Conservation (phyloP, 2,797 vertebrate species). For the Apodemus agrarius region DNA sequence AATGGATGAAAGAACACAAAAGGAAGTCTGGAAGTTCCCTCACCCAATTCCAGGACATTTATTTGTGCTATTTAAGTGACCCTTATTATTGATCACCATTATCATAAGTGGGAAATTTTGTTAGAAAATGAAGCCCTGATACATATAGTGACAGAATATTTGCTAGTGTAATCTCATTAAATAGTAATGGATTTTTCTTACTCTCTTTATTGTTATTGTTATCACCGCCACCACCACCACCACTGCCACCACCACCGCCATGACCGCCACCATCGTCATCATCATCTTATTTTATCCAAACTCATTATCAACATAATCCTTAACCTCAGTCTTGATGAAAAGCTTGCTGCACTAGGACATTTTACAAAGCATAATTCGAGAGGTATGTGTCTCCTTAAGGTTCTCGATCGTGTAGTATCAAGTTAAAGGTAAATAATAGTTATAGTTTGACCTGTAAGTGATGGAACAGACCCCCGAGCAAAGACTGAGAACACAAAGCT, state of each 20-base stretch:
- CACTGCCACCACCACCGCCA: too few species aligned
- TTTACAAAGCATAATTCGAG: not conserved
- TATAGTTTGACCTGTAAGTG: not conserved
- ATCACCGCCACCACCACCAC: too few species aligned
- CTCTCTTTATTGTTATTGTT: not conserved
- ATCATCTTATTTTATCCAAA: not conserved
- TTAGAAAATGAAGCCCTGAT: not conserved
- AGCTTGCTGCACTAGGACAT: not conserved
- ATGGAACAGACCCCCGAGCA: not conserved
- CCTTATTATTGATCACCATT: not conserved
- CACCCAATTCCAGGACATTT: not conserved
- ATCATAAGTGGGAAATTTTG: not conserved
- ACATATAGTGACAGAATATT: not conserved
- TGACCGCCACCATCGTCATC: too few species aligned
- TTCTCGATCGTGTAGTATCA: not conserved
- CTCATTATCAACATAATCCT: not conserved
- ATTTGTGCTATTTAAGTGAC: not conserved
- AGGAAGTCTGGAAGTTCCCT: not conserved
- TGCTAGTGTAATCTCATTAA: not conserved
- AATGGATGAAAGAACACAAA: not conserved
- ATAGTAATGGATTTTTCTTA: not conserved
- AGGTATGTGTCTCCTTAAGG: not conserved
- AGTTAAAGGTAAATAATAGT: not conserved
- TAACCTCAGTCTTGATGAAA: not conserved
- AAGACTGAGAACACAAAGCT: not conserved